These are phyloP conservation scores for Limenitis camilla DNA, from an alignment of 2,888 invertebrate species.

Conservation along the genomic window DNA sequence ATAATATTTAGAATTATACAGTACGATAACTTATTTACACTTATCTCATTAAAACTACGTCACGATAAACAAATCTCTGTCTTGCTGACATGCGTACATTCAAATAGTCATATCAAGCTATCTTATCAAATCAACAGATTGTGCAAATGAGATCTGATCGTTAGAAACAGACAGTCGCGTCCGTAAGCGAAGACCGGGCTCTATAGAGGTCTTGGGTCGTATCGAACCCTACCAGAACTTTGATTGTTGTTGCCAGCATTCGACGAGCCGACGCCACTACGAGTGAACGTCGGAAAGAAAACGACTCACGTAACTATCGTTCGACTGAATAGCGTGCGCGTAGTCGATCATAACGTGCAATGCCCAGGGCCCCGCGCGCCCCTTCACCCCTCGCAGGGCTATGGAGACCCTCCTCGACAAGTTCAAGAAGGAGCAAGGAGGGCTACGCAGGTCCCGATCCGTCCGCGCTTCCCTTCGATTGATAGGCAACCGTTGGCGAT, in stretches of 20 bases:
- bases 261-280: constrained; percentile 54
- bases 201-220: constrained; percentile 44
- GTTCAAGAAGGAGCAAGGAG: constrained; percentile 68
- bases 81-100: constrained; percentile 52
- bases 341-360: constrained; percentile 66
- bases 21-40: constrained; percentile 9
- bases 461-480: constrained; percentile 81
- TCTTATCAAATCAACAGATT: constrained; percentile 65
- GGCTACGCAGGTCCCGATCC: constrained; percentile 78
- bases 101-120: constrained; percentile 51
- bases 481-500: constrained; percentile 77
- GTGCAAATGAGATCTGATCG: constrained; percentile 67
- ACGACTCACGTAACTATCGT: constrained; percentile 67
- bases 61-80: constrained; percentile 63
- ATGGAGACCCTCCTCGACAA: constrained; percentile 72
- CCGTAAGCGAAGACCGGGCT: constrained; percentile 41
- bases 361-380: constrained; percentile 60
- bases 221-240: constrained; percentile 48
- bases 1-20: constrained; percentile 9
- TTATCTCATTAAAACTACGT: constrained; percentile 34
- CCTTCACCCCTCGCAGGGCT: constrained; percentile 59
- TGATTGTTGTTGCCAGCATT: constrained; percentile 59
- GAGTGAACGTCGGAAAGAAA: constrained; percentile 66
- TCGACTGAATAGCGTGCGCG: constrained; percentile 67
- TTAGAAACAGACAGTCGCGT: constrained; percentile 38